Base-by-base conservation (phyloP, 1,140 invertebrate genomes). In the Marisa cornuarietis region DNA sequence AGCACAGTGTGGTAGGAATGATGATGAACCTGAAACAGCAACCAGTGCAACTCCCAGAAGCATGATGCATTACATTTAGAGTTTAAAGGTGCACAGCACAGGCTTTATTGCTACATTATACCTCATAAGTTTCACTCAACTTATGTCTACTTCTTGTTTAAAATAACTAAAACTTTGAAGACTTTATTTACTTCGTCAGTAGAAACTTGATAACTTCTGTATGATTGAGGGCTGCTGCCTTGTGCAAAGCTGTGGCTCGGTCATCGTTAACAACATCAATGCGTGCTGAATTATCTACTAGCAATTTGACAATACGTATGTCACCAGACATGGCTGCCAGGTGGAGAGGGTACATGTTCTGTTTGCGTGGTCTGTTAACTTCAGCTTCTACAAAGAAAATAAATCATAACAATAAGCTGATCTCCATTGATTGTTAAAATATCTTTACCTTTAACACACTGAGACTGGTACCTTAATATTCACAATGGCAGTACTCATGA, bases 211-310 rank as follows among this genome's bases (percentile, higher is more conserved):
- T 88, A 24, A 92, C 88, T 61, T 88, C 87, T 13, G 80, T 75
- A 72, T 92, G 89, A 81, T 92, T 90, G 63, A 85, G 88, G 16
- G 85, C 83, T 26, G 91, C 89, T 13, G 92, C 92, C 62, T 87
- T 90, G 83, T 92, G 91, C 18, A 92, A 86, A n/a, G 92, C 90
- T 16, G 92, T 92, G 78, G 90, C 88, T 78, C 90, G 89, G 76
- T 90, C 85, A 63, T 87, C 87, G 79, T 92, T 91, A 9, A 91
- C 82, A 68, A 88, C 91, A 83, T 92, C 90, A 79, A 92, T 88
- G 22, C 88, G 83, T 18, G 91, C 91, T 26, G 87, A 85, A 80
- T 91, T 80, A 20, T 91, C 87, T 14, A 92, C 73, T 42, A 92
- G 84, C 13, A 91, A 81, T 58, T 87, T 79, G 1, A 90, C 88